A percentile compares a stretch with the other conserved stretches of the same genome.
These are phyloP conservation scores for Tridacna gigas DNA, from an alignment of 2,888 invertebrate species.

Conservation along the genomic window DNA sequence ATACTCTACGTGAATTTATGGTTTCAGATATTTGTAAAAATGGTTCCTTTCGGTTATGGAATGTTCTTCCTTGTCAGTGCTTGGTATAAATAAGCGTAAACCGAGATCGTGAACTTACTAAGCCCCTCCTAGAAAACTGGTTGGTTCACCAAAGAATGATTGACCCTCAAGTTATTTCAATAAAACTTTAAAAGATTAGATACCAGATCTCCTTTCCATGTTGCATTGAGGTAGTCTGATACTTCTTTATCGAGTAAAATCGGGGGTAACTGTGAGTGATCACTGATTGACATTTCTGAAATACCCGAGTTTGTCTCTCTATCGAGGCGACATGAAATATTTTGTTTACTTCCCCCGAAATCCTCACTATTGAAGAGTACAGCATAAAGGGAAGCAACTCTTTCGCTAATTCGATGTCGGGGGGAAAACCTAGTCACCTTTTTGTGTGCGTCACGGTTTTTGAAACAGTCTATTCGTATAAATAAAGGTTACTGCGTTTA, in stretches of 20 bases:
- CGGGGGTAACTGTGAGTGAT: conserved; percentile 38
- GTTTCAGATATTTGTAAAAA: too few relatives aligned
- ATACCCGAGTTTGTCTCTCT: background rate
- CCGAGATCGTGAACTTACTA: background rate
- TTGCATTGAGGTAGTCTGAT: conserved; percentile 40
- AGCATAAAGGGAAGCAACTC: conserved; percentile 5
- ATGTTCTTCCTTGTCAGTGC: background rate
- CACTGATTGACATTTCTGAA: conserved; percentile 39
- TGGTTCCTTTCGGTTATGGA: too few relatives aligned
- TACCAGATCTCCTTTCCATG: conserved; percentile 64
- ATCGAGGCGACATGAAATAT: background rate
- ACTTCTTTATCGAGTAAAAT: conserved; percentile 63
- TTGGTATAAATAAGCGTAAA: background rate
- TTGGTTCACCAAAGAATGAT: background rate
- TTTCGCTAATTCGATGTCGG: too few relatives aligned
- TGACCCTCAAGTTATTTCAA: background rate
- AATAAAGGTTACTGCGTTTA: too few relatives aligned
- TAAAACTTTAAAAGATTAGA: background rate
- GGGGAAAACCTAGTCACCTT: too few relatives aligned
- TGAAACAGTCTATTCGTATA: too few relatives aligned
- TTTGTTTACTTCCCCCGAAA: conserved; percentile 22
- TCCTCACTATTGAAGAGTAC: conserved; percentile 20
- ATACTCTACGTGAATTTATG: too few relatives aligned
- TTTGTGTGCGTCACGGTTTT: too few relatives aligned
- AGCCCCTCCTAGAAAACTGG: background rate